Percentiles rank a stretch among this genome's conserved stretches.
Conservation (phyloP, 2,113 vertebrate species). For the Crotalus horridus region DNA sequence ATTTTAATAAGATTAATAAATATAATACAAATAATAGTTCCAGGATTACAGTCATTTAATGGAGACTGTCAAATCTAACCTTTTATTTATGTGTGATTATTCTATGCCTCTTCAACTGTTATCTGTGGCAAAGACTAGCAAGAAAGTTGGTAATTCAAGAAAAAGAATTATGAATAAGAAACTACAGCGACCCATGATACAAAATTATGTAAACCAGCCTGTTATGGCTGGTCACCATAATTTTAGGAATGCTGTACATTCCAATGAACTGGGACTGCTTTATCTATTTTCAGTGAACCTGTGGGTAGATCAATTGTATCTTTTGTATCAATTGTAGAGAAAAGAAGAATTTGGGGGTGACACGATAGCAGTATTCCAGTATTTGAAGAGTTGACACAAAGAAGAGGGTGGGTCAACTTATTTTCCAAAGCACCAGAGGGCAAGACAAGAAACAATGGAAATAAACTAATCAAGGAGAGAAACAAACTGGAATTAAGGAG, state of each 20-base stretch:
- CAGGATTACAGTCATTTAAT: constrained; percentile 30
- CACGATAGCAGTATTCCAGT: too few relatives aligned
- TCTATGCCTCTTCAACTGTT: constrained; percentile 11
- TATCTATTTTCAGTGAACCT: background rate
- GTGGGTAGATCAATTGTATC: background rate
- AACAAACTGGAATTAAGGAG: too few relatives aligned
- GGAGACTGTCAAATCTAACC: constrained; percentile 26
- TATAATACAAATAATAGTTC: constrained; percentile 40
- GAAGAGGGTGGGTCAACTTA: too few relatives aligned
- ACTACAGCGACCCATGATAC: background rate
- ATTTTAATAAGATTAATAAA: constrained; percentile 67
- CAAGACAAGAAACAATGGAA: too few relatives aligned
- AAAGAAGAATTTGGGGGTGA: too few relatives aligned
- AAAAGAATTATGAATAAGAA: background rate
- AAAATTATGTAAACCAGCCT: background rate
- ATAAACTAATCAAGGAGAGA: too few relatives aligned
- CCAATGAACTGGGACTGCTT: background rate
- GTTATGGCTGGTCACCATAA: background rate
- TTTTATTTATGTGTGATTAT: constrained; percentile 14
- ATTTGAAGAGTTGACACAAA: too few relatives aligned
- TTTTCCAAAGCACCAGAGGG: too few relatives aligned
- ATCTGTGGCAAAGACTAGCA: background rate
- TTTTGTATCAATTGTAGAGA: too few relatives aligned
- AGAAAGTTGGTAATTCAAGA: fast-evolving
- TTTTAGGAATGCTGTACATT: background rate